Evolutionary conservation across 2,888 invertebrate species (phyloP), one percentile per base, ranked within the genome.

Genomic region (Gastrophysa polygoni): DNA sequence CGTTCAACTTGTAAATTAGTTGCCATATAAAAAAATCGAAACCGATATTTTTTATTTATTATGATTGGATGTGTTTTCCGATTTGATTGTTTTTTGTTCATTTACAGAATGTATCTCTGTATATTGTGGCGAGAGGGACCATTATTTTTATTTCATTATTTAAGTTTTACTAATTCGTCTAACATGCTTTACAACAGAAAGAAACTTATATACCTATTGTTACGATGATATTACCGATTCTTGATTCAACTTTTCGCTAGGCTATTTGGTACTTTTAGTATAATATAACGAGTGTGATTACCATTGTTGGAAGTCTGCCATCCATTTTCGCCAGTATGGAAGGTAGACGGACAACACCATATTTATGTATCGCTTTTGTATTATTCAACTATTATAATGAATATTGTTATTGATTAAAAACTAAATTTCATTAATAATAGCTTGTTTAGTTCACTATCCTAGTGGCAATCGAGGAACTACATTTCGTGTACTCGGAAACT

Each of bases 391-490:
- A 38, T 34, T 54, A 76, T 75, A 72, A 73, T 64, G n/a, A n/a
- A n/a, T 72, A 74, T 80, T 81, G 78, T 80, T 80, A 78, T 78
- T 80, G 78, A 82, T 80, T 80, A 79, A 77, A 68, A 81, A 81
- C 79, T 81, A 80, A 81, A 81, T 80, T 81, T 81, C 80, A 80
- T 80, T 80, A 80, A 77, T 71, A 66, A 49, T 34, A 8, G 17
- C n/a, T 38, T 57, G 61, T 64, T 63, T 65, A 55, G 21, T 66
- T 64, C 14, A 24, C 59, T 60, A 34, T 66, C n/a, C n/a, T n/a
- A n/a, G n/a, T n/a, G n/a, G n/a, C n/a, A n/a, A n/a, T n/a, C n/a
- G n/a, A n/a, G n/a, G n/a, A n/a, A n/a, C n/a, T n/a, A n/a, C n/a
- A n/a, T n/a, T n/a, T n/a, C n/a, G n/a, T n/a, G n/a, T n/a, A n/a